These are phyloP conservation scores for Oscheius sp. DNA, from an alignment of 2,888 invertebrate genomes.

Conservation along the genomic window DNA sequence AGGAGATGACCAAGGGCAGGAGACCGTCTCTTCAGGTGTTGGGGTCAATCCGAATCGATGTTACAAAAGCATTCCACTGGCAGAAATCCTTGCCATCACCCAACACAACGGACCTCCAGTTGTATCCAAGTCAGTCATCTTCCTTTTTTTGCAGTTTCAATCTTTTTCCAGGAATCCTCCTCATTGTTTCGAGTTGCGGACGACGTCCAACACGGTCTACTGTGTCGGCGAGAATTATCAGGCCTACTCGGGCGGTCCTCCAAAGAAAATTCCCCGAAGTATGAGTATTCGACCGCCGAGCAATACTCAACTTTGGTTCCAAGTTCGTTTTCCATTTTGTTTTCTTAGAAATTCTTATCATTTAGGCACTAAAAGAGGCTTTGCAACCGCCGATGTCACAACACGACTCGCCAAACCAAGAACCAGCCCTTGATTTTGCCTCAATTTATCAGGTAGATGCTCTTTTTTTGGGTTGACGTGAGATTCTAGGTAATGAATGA, in stretches of 20 bases:
- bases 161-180: conserved; percentile 60
- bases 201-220: conserved; percentile 63
- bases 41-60: conserved; percentile 66
- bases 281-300: conserved; percentile 54
- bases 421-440: conserved; percentile 71
- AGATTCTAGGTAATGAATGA: conserved; percentile 80
- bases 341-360: not conserved
- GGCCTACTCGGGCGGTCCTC: conserved; percentile 56
- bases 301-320: conserved; percentile 65
- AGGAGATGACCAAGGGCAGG: not conserved
- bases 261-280: conserved; percentile 56
- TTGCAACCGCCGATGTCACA: conserved; percentile 63
- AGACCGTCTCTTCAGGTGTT: conserved; percentile 25
- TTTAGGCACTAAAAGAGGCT: conserved; percentile 59
- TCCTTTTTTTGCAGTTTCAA: not conserved
- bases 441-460: conserved; percentile 67
- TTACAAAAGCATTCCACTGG: conserved; percentile 65
- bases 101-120: conserved; percentile 70
- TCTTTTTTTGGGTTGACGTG: not conserved
- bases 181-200: conserved; percentile 73
- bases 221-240: conserved; percentile 73
- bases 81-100: conserved; percentile 67
- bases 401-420: conserved; percentile 63
- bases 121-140: conserved; percentile 39
- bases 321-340: conserved; percentile 41